Base-by-base conservation (phyloP, 2,797 vertebrate species). In the Sebastes oblongus region DNA sequence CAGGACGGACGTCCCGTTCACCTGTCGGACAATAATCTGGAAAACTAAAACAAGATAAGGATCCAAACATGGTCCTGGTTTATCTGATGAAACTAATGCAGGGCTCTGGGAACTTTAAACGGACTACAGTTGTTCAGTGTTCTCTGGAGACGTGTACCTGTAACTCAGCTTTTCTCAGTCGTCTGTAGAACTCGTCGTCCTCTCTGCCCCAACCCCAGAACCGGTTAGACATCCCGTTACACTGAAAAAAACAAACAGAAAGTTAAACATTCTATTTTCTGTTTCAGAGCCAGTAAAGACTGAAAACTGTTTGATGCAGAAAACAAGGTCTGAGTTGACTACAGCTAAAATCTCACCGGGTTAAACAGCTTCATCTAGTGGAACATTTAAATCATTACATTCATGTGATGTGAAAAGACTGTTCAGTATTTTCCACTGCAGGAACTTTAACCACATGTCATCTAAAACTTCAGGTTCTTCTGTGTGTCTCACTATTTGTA, bases 121-220 rank as follows among this genome's bases (percentile, higher is more conserved):
- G 39, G 39, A 42, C 39, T 42, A 42, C 39, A 42, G 1, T 20
- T 0, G 22, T 56, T 56, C 22, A 56, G 11, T 56, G 36, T 39
- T 39, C 13, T 39, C 36, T 14, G 36, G 36, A 39, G 36, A 39
- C 13, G 36, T 14, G 11, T 46, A 99, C 98, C 97, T 99, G 96
- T 24, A 99, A 91, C 56, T 97, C 96, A 0, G 97, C 98, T 89
- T 97, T 96, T 90, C 93, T 97, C 67, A 99, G 96, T 52, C 98
- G 94, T 30, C 98, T 93, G 90, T 99, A 99, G 92, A 99, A 99
- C 92, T 99, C 98, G 0, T 99, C 98, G 0, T 99, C 98, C 87
- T 99, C 98, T 24, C 98, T 91, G 65, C 98, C 98, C 98, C 98
- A 99, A 65, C 98, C 98, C 98, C 98, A 99, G 94, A 99, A 99